These are phyloP conservation scores for Euglossa dilemma DNA, from an alignment of 1,140 invertebrate species.

Conservation along the genomic window DNA sequence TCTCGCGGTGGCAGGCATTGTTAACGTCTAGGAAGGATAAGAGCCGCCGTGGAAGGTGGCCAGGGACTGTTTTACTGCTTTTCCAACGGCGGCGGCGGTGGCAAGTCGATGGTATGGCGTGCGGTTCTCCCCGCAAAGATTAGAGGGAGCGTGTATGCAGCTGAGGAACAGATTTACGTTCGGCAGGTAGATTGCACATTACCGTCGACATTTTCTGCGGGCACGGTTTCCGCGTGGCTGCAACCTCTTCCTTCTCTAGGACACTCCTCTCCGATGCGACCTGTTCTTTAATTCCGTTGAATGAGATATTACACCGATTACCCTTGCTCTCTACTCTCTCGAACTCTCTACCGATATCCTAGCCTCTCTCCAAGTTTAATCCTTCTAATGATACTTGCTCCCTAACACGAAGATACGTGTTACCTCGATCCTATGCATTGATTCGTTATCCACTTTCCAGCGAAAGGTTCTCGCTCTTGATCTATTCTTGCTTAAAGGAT, in stretches of 20 bases:
- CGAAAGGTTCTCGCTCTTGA: too few species aligned
- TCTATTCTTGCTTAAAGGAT: too few species aligned
- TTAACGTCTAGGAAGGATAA: conserved; percentile 63
- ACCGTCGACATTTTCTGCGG: conserved; percentile 46
- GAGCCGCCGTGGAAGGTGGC: conserved; percentile 48
- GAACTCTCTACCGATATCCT: not conserved
- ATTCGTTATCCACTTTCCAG: too few species aligned
- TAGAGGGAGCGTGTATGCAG: conserved; percentile 50
- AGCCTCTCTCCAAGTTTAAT: not conserved
- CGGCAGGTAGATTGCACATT: conserved; percentile 65
- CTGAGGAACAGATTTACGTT: conserved; percentile 67
- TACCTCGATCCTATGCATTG: too few species aligned
- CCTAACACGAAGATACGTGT: too few species aligned
- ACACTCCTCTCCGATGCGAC: conserved; percentile 21
- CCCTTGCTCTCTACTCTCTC: not conserved
- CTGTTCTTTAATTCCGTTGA: not conserved
- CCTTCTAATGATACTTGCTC: not conserved
- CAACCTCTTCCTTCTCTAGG: not conserved
- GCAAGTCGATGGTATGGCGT: conserved; percentile 57
- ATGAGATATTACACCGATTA: conserved; percentile 28
- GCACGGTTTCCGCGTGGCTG: conserved; percentile 37
- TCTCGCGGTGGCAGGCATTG: conserved; percentile 53
- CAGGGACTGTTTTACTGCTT: conserved; percentile 65
- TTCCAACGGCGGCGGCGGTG: conserved; percentile 26
- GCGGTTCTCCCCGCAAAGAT: conserved; percentile 55